Evolutionary conservation across 2,888 invertebrate genomes (phyloP).

Genomic region (Mylabris sibirica): DNA sequence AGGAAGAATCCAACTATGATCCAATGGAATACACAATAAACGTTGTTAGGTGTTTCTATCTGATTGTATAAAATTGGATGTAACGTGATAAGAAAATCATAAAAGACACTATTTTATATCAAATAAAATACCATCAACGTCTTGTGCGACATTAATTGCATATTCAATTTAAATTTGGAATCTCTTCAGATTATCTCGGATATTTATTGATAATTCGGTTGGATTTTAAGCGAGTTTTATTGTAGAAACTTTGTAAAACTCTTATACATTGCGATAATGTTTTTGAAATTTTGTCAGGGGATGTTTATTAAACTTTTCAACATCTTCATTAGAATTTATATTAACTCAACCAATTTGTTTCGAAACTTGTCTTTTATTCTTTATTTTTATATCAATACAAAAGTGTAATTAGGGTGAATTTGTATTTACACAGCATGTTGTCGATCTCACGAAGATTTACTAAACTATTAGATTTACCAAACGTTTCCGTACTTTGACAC

Average conservation of each 20-base stretch:
- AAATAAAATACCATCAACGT: too few relatives aligned
- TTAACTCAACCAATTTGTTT: too few relatives aligned
- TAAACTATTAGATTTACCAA: conserved; percentile 33
- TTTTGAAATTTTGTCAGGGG: neutral
- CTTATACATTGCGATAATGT: neutral
- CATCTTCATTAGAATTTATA: neutral
- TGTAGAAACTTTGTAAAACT: neutral
- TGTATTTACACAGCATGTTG: conserved; percentile 24
- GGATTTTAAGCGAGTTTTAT: neutral
- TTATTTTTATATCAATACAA: neutral
- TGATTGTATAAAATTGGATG: neutral
- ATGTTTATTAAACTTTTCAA: neutral
- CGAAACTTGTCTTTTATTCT: too few relatives aligned
- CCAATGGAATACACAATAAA: conserved; percentile 15
- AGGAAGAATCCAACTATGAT: conserved; percentile 25
- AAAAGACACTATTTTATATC: too few relatives aligned
- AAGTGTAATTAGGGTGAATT: neutral
- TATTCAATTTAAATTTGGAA: neutral
- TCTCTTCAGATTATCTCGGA: neutral
- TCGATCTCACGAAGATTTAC: conserved; percentile 34
- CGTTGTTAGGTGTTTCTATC: neutral
- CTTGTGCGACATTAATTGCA: neutral
- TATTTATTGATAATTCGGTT: neutral
- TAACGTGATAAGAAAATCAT: neutral
- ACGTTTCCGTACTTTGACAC: conserved; percentile 29